phyloP scores from a whole-genome alignment of 2,888 invertebrate genomes.

The Conchocele bisecta region DNA sequence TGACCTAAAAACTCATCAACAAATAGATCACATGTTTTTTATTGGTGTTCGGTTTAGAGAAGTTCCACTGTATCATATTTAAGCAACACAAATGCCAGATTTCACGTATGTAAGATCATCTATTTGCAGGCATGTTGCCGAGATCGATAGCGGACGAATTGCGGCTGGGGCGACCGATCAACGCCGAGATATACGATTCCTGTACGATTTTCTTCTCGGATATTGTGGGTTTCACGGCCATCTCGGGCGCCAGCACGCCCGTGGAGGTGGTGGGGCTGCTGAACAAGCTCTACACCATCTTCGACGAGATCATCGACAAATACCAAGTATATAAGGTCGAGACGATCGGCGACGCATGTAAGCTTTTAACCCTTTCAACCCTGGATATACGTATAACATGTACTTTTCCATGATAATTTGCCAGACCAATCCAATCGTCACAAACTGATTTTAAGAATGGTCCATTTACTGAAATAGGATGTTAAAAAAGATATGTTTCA shows the following conservation, averaged over 20 bases:
- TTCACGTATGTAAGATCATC: too few species aligned
- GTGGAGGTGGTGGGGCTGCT: conserved; percentile 74
- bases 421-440: too few species aligned
- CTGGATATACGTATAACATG: too few species aligned
- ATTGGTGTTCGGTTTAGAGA: too few species aligned
- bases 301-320: conserved; percentile 75
- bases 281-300: conserved; percentile 77
- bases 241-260: conserved; percentile 72
- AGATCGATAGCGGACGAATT: conserved; percentile 74
- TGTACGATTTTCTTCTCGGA: conserved; percentile 79
- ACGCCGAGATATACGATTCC: conserved; percentile 67
- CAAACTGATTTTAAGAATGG: too few species aligned
- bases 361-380: conserved; percentile 41
- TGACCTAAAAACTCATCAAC: too few species aligned
- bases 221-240: conserved; percentile 76
- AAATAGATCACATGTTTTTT: too few species aligned
- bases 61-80: too few species aligned
- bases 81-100: too few species aligned
- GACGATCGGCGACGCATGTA: conserved; percentile 79
- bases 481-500: too few species aligned
- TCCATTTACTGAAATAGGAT: too few species aligned
- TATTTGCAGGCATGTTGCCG: conserved; percentile 80
- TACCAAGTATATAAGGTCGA: conserved; percentile 78
- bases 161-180: conserved; percentile 63
- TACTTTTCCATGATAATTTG: too few species aligned